phyloP scores from a whole-genome alignment of 2,113 vertebrate species.

The Smithornis capensis region DNA sequence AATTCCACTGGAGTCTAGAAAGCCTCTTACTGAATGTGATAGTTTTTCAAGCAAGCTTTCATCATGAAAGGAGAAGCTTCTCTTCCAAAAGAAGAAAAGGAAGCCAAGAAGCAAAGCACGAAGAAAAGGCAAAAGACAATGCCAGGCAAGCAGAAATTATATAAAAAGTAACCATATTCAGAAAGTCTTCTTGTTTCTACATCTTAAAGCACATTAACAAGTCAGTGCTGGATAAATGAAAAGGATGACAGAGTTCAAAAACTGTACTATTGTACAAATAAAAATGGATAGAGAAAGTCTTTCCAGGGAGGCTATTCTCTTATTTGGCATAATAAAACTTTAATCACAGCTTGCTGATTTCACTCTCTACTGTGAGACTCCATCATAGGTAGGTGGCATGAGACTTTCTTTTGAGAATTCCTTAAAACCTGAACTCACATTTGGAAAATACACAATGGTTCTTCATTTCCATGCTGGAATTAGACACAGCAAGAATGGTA shows the following conservation, averaged over 20 bases:
- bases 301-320: not conserved
- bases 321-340: not conserved
- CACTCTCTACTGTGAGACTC: not conserved
- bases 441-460: not conserved
- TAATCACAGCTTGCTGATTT: not conserved
- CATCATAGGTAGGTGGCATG: not conserved
- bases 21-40: not conserved
- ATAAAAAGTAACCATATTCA: not conserved
- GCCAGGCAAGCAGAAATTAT: not conserved
- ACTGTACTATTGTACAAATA: not conserved
- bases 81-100: not conserved
- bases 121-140: not conserved
- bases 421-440: not conserved
- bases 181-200: not conserved
- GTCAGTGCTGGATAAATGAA: not conserved
- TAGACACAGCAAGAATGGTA: not conserved
- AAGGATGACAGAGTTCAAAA: not conserved
- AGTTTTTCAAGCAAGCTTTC: not conserved
- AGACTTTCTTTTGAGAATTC: not conserved
- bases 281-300: not conserved
- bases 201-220: not conserved
- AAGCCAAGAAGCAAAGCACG: not conserved
- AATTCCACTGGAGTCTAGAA: not conserved
- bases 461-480: not conserved
- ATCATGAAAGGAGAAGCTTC: not conserved